A percentile compares a stretch with the other conserved stretches of the same genome.
phyloP scores from a whole-genome alignment of 1,140 invertebrate genomes.

The Cotesia vestalis region DNA sequence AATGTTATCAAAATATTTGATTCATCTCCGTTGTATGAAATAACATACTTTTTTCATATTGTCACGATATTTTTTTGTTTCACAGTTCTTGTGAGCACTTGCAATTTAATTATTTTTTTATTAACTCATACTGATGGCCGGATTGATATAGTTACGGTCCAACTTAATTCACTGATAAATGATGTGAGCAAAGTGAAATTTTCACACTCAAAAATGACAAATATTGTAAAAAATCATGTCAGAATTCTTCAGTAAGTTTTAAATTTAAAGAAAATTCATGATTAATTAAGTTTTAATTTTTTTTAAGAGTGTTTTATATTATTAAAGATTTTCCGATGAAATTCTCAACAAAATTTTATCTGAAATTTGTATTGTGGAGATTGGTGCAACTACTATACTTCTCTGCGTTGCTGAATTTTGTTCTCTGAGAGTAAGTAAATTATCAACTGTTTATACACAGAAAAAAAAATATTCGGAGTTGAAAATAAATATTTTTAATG shows the following conservation, averaged over 20 bases:
- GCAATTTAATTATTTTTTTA: constrained; percentile 37
- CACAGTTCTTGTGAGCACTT: constrained; percentile 36
- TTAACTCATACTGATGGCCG: constrained; percentile 40
- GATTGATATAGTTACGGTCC: constrained; percentile 28
- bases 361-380: constrained; percentile 42
- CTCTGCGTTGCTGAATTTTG: constrained; percentile 43
- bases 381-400: constrained; percentile 41
- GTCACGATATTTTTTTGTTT: constrained; percentile 41
- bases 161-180: constrained; percentile 29
- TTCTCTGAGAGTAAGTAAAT: constrained; percentile 31
- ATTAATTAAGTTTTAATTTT: background rate
- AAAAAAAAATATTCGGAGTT: background rate
- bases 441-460: background rate
- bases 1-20: constrained; percentile 40
- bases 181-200: background rate
- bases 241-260: constrained; percentile 15
- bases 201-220: background rate
- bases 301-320: background rate
- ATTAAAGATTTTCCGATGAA: background rate
- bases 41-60: constrained; percentile 44
- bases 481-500: background rate
- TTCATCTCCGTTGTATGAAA: constrained; percentile 41
- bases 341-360: background rate
- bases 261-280: background rate
- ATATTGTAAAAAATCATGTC: constrained; percentile 20